These are phyloP conservation scores for Empidonax traillii DNA, from an alignment of 2,113 vertebrate genomes.

Conservation along the genomic window DNA sequence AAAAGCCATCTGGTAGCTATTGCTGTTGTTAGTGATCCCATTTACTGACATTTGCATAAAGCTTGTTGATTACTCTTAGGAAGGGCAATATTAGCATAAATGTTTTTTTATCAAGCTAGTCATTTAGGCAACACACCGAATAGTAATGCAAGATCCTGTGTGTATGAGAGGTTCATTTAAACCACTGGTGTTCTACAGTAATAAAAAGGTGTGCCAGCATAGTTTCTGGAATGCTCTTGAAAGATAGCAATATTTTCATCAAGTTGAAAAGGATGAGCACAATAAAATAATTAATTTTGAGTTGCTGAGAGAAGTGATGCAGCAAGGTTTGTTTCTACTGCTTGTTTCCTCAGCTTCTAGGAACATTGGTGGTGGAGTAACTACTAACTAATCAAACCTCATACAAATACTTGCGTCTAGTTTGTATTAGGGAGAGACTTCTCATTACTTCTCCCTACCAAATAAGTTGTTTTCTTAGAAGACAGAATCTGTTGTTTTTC, in stretches of 20 bases:
- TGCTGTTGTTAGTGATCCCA: conserved; percentile 55
- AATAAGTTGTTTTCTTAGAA: neutral
- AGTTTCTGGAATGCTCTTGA: neutral
- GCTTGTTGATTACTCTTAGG: conserved; percentile 55
- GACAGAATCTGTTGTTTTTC: neutral
- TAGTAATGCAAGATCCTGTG: neutral
- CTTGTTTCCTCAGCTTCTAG: neutral
- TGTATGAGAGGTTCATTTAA: conserved; percentile 12
- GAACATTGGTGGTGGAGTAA: neutral
- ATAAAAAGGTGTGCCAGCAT: neutral
- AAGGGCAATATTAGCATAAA: conserved; percentile 62
- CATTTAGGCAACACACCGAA: conserved; percentile 5
- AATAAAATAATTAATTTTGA: neutral
- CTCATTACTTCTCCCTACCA: neutral
- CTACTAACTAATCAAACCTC: neutral
- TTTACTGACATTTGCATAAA: conserved; percentile 55
- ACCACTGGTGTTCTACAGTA: neutral
- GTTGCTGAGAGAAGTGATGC: neutral
- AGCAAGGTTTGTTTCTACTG: neutral
- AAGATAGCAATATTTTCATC: neutral
- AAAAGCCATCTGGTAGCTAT: conserved; percentile 62
- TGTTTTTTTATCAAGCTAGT: conserved; percentile 36
- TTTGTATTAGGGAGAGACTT: neutral
- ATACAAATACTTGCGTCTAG: neutral
- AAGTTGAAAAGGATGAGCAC: neutral